Evolutionary conservation across 2,113 vertebrate species (phyloP), one percentile per base, ranked within the genome.

Genomic region (Limnothrissa miodon): DNA sequence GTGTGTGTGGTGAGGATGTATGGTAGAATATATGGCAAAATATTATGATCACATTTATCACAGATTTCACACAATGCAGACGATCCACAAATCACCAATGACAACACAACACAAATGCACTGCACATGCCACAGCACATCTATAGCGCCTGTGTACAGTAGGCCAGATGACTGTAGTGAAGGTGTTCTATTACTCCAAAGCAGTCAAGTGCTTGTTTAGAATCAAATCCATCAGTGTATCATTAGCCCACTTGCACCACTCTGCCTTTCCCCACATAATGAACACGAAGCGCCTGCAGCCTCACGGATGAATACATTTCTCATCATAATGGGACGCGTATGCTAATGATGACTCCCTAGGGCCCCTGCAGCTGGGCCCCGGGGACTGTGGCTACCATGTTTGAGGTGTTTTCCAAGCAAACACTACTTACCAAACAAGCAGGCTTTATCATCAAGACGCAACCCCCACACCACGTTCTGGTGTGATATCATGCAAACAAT

Each of bases 281-380:
- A 91, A 91, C 89, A 93, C 87, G 89, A 89, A 91, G 85, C 88
- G 90, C 88, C 87, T 87, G 88, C 87, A 86, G 86, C 88, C 91
- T 89, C 51, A 44, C 29, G 81, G 83, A 89, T 91, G 82, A 88
- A 90, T 81, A 89, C 92, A 93, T 93, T 93, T 92, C 89, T 91
- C 84, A 88, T 87, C 82, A 89, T 89, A 92, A 88, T 81, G 86
- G 86, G 70, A 86, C 87, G 85, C 87, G 89, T 88, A 33, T 83
- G 91, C 88, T 91, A 91, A 91, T 81, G 85, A 74, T 53, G 87
- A 90, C 84, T 81, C 88, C 87, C 86, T 44, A 0, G 78, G 89
- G 89, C 42, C 0, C 15, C 5, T 44, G 10, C 51, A 15, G 45
- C 36, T 10, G 4, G 45, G 56, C 81, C 86, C 45, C 25, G n/a